Base-by-base conservation (phyloP, 2,888 invertebrate species). In the Orchestes rusci region DNA sequence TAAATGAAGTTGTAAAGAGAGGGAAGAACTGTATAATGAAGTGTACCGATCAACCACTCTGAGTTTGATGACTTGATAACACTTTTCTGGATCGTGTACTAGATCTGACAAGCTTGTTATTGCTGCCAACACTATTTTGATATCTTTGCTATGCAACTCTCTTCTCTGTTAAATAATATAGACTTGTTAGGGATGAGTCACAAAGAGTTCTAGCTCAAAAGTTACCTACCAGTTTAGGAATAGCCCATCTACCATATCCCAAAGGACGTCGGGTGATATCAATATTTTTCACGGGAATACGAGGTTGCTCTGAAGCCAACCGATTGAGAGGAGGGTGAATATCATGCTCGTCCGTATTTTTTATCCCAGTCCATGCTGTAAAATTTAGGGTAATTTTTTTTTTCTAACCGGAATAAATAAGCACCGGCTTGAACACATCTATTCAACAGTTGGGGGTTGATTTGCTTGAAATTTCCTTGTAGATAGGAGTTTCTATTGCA, bases 61-160 rank as follows among this genome's bases (percentile, higher is more conserved):
- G 2, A 71, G 54, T 31, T 58, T 51, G 1, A 73, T 57, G 5
- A 70, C 71, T 57, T 70, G 67, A 31, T 61, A 65, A 39, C 64
- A 64, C 56, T 62, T 62, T 58, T 72, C 71, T 2, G 73, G 70
- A 58, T 71, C 64, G 27, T 69, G 65, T 8, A 69, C 50, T 16
- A 73, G 45, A 51, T 73, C 72, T 3, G 59, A 58, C 27, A 73
- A 58, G 16, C 64, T 69, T n/a, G 63, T 62, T 3, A 73, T 50
- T n/a, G 71, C 70, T 53, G 65, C 63, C 40, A 67, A 56, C 2
- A 67, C 63, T 4, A 63, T 55, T 5, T 58, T 39, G 2, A 52
- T 50, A 48, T 72, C 60, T 33, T 59, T 55, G 46, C 61, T 53
- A 39, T 67, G 64, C 7, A 73, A 56, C 51, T 72, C 71, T 43